phyloP scores from a whole-genome alignment of 92 coral and sea anemone species.

The Palythoa heliodiscus region DNA sequence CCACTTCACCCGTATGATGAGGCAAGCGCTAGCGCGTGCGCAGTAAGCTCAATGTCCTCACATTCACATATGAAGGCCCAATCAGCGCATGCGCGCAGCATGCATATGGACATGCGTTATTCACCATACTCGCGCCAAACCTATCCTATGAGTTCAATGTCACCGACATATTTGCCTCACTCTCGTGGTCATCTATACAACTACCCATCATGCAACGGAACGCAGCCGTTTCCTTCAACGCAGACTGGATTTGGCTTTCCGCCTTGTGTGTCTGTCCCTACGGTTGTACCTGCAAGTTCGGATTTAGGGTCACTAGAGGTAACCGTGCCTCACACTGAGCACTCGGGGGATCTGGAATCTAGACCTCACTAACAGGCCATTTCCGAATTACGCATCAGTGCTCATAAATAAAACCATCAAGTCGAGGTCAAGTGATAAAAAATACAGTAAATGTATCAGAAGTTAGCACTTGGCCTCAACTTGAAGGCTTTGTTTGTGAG shows the following conservation, averaged over 20 bases:
- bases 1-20: constrained; percentile 56
- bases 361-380: constrained; percentile 28
- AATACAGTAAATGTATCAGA: too few species aligned
- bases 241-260: constrained; percentile 80
- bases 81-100: constrained; percentile 63
- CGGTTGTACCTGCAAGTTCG: constrained; percentile 67
- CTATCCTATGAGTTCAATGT: constrained; percentile 75
- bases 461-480: too few species aligned
- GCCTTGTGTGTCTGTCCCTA: constrained; percentile 65
- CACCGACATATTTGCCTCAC: constrained; percentile 74
- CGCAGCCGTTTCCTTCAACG: constrained; percentile 77
- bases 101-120: constrained; percentile 92
- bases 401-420: too few species aligned
- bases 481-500: too few species aligned
- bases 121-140: constrained; percentile 85
- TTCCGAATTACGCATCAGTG: too few species aligned
- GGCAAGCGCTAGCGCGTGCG: constrained; percentile 48
- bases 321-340: constrained; percentile 53
- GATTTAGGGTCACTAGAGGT: constrained; percentile 43
- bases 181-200: constrained; percentile 68
- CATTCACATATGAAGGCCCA: constrained; percentile 73
- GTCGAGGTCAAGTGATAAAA: too few species aligned
- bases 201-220: constrained; percentile 74
- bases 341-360: constrained; percentile 34
- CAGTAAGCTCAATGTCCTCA: constrained; percentile 40